Evolutionary conservation across 30 jellyfish, hydroid and myxozoan genomes (phyloP).

Genomic region (Chironex yamaguchii): DNA sequence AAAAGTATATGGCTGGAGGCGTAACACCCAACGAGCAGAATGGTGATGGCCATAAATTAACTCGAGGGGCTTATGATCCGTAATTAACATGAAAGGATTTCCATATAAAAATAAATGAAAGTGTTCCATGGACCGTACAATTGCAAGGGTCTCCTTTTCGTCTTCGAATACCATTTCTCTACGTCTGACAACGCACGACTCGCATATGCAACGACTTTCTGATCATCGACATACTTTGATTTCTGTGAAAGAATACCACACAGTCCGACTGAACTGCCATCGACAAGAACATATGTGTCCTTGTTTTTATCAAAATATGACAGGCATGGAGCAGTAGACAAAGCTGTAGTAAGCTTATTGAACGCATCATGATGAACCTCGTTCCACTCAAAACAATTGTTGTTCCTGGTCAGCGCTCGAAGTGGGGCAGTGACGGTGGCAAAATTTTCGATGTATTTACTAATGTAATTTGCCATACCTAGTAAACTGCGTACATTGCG

Average conservation of each 20-base stretch:
- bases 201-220: constrained; percentile 39
- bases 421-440: constrained; percentile 46
- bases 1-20: constrained; percentile 53
- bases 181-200: constrained; percentile 39
- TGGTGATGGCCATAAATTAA: no score
- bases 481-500: constrained; percentile 43
- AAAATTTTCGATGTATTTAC: constrained; percentile 19
- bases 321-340: constrained; percentile 31
- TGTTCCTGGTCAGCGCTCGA: constrained; percentile 34
- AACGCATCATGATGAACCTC: constrained; percentile 11
- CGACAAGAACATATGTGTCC: constrained; percentile 8
- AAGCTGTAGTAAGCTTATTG: constrained; percentile 4
- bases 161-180: constrained; percentile 13
- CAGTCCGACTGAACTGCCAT: constrained; percentile 49
- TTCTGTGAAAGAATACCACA: constrained; percentile 34
- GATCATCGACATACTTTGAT: background rate
- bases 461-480: constrained; percentile 56
- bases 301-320: constrained; percentile 24
- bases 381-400: constrained; percentile 12
- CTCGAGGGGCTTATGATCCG: no score
- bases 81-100: no score
- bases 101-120: no score
- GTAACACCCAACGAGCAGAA: constrained; percentile 54
- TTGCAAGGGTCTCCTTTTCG: no score
- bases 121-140: no score